Conservation (phyloP, 2,113 vertebrate genomes). For the Leptobrachium ailaonicum region DNA sequence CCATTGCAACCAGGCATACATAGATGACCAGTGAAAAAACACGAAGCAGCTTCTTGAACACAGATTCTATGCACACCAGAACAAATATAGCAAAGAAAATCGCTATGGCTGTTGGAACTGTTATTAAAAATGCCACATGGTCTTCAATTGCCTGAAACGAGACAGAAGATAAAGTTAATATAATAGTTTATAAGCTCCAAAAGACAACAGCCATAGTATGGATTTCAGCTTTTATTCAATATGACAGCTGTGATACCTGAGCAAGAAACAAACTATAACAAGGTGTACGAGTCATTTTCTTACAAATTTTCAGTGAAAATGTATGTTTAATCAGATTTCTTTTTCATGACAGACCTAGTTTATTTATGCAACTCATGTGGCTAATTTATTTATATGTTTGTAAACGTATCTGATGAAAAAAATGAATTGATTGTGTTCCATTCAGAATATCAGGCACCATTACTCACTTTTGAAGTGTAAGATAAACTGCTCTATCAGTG, state of each 20-base stretch:
- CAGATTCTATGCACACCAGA: conserved; percentile 91
- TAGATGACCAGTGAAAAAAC: conserved; percentile 93
- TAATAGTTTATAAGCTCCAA: conserved; percentile 9
- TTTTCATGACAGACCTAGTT: not conserved
- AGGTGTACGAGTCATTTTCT: not conserved
- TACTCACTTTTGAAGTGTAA: not conserved
- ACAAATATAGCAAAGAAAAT: conserved; percentile 96
- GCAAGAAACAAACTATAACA: not conserved
- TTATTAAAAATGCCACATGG: conserved; percentile 93
- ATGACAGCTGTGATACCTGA: not conserved
- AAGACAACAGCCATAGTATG: not conserved
- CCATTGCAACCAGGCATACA: conserved; percentile 93
- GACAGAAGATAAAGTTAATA: conserved; percentile 51
- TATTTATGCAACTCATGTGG: conserved; percentile 20
- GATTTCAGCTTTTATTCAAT: not conserved
- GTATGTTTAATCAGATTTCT: conserved; percentile 1
- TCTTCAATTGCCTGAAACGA: conserved; percentile 85
- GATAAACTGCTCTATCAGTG: not conserved
- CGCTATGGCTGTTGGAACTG: conserved; percentile 90
- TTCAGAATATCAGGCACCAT: conserved; percentile 22
- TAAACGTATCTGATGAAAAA: conserved; percentile 9
- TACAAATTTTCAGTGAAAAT: conserved; percentile 3
- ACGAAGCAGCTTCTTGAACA: conserved; percentile 94
- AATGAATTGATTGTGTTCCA: conserved; percentile 31
- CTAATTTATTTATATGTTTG: not conserved